These are phyloP conservation scores for Saimiri boliviensis DNA, from an alignment of 2,113 vertebrate genomes.

Conservation along the genomic window DNA sequence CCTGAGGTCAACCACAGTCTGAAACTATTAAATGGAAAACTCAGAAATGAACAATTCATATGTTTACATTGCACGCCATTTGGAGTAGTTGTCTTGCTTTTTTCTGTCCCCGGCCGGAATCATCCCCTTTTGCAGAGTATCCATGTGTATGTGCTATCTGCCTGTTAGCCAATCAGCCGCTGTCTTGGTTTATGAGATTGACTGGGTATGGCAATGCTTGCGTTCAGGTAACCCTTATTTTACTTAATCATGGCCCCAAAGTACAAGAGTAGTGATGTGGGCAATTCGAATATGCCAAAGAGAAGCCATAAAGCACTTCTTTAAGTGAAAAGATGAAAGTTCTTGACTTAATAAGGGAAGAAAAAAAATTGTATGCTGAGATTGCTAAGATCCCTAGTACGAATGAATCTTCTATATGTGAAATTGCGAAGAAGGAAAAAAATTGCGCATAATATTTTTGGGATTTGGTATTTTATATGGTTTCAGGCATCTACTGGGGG, in stretches of 20 bases:
- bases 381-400: not conserved
- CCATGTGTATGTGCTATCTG: too few relatives aligned
- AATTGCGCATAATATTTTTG: not conserved
- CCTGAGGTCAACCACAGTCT: not conserved
- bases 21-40: not conserved
- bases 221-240: not conserved
- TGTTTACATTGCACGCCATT: not conserved
- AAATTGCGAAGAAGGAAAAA: not conserved
- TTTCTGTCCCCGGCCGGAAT: not conserved
- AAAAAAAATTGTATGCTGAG: not conserved
- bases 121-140: not conserved
- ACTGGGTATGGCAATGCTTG: not conserved
- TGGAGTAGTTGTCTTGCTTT: not conserved
- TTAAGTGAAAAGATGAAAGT: not conserved
- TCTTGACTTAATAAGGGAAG: not conserved
- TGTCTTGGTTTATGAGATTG: not conserved
- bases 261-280: not conserved
- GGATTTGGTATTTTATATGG: not conserved
- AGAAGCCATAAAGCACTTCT: not conserved
- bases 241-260: not conserved
- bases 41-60: not conserved
- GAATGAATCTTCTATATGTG: not conserved
- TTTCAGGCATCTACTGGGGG: not conserved
- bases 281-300: not conserved
- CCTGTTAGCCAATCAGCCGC: not conserved